Evolutionary conservation across 2,888 invertebrate genomes (phyloP), one percentile per base, ranked within the genome.

Genomic region (Agrochola litura): DNA sequence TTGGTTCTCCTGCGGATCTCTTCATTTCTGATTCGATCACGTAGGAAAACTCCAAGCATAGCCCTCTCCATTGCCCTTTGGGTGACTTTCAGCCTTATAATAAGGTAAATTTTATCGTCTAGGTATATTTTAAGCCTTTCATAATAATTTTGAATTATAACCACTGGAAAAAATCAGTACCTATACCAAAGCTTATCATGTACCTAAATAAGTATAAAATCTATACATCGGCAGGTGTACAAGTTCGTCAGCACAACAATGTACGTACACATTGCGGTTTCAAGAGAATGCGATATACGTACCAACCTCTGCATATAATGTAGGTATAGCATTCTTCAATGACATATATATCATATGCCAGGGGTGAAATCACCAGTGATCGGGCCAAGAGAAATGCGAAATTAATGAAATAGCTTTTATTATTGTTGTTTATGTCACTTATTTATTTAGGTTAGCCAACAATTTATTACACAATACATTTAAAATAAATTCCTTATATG

Each of bases 261-360:
- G 73, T 70, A 58, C 25, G 46, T 70, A 66, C 56, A 67, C 2
- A 56, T 75, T 80, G 74, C 65, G 82, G 84, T 82, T 74, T 68
- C 25, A 19, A 52, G 58, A 43, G 81, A 82, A 80, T 82, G 30
- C 30, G 43, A 49, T 43, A 10, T 58, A 63, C 9, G 9, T 60
- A 66, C 25, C 9, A 16, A 63, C 19, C 6, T 46, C 14, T 30
- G 22, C n/a, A 6, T 64, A 54, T 3, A 14, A 1, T 37, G 3
- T 64, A 71, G 37, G 19, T 72, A 66, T 63, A 37, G 67, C 69
- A 78, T 82, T 73, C 74, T 68, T 58, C 65, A 54, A 46, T 67
- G 43, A 52, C 52, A 77, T 75, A 22, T 54, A 37, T 46, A 52
- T n/a, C n/a, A 61, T 66, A 58, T 61, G 43, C 41, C 9, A 56